phyloP scores from a whole-genome alignment of 64 coral and sea anemone genomes.

The Anthopleura sola region DNA sequence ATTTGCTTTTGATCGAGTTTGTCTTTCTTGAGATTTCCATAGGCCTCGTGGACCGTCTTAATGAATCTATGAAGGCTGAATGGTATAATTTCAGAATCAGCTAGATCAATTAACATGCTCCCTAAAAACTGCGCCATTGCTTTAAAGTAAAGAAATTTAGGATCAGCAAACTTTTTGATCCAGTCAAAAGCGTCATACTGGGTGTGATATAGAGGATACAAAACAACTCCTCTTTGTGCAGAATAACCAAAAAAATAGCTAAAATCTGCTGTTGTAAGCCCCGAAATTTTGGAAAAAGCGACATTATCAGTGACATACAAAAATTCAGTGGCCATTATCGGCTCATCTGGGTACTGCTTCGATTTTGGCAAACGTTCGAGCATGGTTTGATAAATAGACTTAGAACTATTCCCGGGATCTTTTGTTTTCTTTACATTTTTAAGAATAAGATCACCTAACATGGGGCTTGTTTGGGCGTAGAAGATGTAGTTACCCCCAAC shows the following conservation, averaged over 20 bases:
- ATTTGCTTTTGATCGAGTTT: background rate
- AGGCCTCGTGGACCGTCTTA: conserved; percentile 3
- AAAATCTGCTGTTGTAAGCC: conserved; percentile 59
- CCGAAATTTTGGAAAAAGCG: conserved; percentile 22
- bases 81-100: conserved; percentile 39
- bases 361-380: conserved; percentile 24
- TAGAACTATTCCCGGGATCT: conserved; percentile 16
- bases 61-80: conserved; percentile 27
- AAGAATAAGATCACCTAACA: conserved; percentile 33
- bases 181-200: conserved; percentile 60
- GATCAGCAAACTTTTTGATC: conserved; percentile 55
- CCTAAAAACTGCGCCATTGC: conserved; percentile 55
- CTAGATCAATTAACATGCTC: conserved; percentile 36
- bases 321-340: background rate
- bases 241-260: conserved; percentile 46
- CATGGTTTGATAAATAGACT: conserved; percentile 41
- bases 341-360: conserved; percentile 3
- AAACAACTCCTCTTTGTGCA: background rate
- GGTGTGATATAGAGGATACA: conserved; percentile 53
- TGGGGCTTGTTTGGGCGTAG: conserved; percentile 27
- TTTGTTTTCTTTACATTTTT: conserved; percentile 30
- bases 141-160: conserved; percentile 34
- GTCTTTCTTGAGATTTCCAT: background rate
- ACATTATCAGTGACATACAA: conserved; percentile 32
- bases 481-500: conserved; percentile 37